A percentile compares a stretch with the other conserved stretches of the same genome.
phyloP scores from a whole-genome alignment of 2,797 vertebrate species.

The Halcyon leucocephala region DNA sequence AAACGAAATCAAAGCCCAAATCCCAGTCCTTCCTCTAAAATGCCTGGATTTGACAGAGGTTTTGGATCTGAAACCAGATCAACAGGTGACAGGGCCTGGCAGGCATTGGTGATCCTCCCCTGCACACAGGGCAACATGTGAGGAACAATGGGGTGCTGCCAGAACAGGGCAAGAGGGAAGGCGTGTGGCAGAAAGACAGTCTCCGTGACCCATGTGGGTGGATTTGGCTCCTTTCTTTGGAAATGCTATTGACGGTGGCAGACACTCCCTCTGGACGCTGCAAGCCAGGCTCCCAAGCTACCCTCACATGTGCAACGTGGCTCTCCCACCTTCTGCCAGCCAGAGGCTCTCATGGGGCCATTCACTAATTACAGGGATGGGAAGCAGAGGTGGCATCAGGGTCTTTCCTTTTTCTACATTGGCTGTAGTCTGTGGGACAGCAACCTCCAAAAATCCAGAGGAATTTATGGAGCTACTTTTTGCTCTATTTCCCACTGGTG shows the following conservation, averaged over 20 bases:
- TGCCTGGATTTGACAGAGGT: not conserved
- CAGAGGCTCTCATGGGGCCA: not conserved
- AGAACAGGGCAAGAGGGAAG: not conserved
- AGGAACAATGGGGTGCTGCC: not conserved
- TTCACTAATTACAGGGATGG: rapidly evolving
- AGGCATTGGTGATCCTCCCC: not conserved
- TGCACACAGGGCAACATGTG: not conserved
- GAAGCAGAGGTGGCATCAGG: not conserved
- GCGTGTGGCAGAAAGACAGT: conserved; percentile 16
- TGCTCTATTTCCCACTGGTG: not conserved
- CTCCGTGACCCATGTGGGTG: conserved; percentile 59
- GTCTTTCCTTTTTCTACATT: not conserved
- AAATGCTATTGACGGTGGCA: not conserved
- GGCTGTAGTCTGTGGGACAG: not conserved
- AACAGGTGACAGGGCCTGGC: rapidly evolving
- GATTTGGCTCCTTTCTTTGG: conserved; percentile 66
- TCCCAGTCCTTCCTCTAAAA: not conserved
- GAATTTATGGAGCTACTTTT: not conserved
- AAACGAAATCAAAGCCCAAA: not conserved
- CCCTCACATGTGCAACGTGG: not conserved
- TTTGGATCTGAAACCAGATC: not conserved
- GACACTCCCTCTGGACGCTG: conserved; percentile 39
- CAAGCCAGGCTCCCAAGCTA: not conserved
- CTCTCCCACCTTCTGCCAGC: not conserved
- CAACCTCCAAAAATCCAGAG: not conserved